A percentile compares a stretch with the other conserved stretches of the same genome.
Conservation (phyloP, 2,113 vertebrate species). For the Megaceryle maxima region DNA sequence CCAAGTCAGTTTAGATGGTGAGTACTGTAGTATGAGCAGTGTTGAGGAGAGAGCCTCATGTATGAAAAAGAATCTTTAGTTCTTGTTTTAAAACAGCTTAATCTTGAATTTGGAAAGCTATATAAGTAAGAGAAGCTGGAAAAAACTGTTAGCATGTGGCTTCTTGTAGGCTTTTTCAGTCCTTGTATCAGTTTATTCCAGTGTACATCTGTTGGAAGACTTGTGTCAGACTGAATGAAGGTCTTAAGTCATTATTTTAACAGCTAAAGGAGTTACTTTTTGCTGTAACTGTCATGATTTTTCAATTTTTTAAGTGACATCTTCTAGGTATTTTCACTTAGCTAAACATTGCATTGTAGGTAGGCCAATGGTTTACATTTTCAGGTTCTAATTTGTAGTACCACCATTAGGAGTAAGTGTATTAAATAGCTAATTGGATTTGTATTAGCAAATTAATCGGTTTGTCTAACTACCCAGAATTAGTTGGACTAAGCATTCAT, state of each 20-base stretch:
- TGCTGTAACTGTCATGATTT: neutral
- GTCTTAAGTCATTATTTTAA: neutral
- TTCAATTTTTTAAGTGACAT: neutral
- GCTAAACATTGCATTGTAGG: neutral
- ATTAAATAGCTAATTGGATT: neutral
- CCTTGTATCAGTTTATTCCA: rapidly evolving
- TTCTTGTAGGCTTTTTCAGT: neutral
- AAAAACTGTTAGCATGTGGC: neutral
- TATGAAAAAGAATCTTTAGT: neutral
- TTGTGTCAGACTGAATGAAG: rapidly evolving
- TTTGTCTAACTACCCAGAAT: neutral
- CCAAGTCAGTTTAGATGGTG: rapidly evolving
- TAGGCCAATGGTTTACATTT: neutral
- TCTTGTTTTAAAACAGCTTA: neutral
- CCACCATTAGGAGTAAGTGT: neutral
- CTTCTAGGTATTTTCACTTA: neutral
- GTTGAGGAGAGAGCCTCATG: neutral
- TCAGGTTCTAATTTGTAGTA: neutral
- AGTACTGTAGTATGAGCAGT: neutral
- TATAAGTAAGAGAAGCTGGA: neutral
- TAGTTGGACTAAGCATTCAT: neutral
- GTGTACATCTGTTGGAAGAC: neutral
- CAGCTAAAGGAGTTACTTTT: neutral
- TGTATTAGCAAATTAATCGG: neutral
- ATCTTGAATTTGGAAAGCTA: neutral